Evolutionary conservation across 2,888 invertebrate species (phyloP), one percentile per base, ranked within the genome.

Genomic region (Eupelmus urozonus): DNA sequence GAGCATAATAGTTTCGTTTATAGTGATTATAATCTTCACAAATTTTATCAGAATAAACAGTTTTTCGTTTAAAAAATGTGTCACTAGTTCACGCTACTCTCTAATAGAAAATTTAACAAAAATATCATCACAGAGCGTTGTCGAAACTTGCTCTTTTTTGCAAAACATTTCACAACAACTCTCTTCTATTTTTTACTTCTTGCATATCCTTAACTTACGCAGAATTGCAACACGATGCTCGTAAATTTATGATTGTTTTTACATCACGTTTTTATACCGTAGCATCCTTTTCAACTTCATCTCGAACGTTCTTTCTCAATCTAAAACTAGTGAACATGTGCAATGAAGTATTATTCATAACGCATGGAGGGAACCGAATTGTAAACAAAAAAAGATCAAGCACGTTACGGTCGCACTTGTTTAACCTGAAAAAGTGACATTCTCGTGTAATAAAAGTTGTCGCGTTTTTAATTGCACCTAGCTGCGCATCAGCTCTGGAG

Each of bases 121-220:
- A n/a, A n/a, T n/a, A n/a, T n/a, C n/a, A n/a, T 78, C 82, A 34
- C 34, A 34, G 34, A 45, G 16, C 45, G 9, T 45, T 45, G 7
- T 45, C 45, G 45, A 16, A 45, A 45, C 2, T 45, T 13, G 16
- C 45, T 9, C 45, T 13, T 45, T 45, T 16, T 45, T 45, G 2
- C 16, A 16, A 45, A 45, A 16, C 45, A 16, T 16, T 16, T 45
- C 16, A 9, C 45, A 45, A 45, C 13, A 4, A 13, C 16, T 34
- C 9, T 34, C 34, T 34, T 34, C 5, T 9, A 34, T 34, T 45
- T 45, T 13, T 45, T 45, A 45, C 2, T 45, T 45, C 45, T 45
- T 13, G 16, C 13, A 45, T 13, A 13, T 45, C 16, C 45, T 13
- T 34, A 2, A 45, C 45, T 7, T 16, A 45, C 13, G 2, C 16